A percentile compares a stretch with the other conserved stretches of the same genome.
Conservation (phyloP, 1,140 invertebrate genomes). For the Ridgeia piscesae region DNA sequence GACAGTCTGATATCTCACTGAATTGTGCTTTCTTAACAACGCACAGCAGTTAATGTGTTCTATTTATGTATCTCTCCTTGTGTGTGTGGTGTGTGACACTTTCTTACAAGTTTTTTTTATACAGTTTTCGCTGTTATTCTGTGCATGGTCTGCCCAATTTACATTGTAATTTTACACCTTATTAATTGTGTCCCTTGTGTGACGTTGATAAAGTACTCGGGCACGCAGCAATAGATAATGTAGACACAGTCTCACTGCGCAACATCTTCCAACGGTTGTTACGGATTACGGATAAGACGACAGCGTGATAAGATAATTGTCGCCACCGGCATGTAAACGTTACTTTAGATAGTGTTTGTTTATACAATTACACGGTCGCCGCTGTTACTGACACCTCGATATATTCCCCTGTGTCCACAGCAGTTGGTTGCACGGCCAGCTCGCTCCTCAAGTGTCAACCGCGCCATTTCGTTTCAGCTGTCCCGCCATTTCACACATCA, state of each 20-base stretch:
- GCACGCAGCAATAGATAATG: neutral
- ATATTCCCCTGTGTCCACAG: no score
- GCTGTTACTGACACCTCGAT: neutral
- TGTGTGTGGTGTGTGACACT: neutral
- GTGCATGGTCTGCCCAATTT: neutral
- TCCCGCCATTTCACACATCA: neutral
- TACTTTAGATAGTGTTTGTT: neutral
- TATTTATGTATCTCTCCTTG: neutral
- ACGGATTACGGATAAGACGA: neutral
- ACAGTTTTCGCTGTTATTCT: no score
- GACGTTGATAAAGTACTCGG: neutral
- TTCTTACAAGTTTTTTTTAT: neutral
- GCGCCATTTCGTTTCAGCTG: neutral
- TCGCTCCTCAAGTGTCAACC: neutral
- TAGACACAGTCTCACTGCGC: neutral
- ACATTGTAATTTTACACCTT: neutral
- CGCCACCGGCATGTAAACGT: neutral
- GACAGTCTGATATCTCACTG: no score
- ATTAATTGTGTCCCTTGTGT: neutral
- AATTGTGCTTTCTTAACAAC: no score
- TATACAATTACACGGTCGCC: neutral
- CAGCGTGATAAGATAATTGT: neutral
- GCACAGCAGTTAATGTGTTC: neutral
- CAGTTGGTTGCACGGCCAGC: no score
- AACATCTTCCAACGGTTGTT: neutral